Conservation (phyloP, 2,888 invertebrate genomes). For the Amphipyra berbera region DNA sequence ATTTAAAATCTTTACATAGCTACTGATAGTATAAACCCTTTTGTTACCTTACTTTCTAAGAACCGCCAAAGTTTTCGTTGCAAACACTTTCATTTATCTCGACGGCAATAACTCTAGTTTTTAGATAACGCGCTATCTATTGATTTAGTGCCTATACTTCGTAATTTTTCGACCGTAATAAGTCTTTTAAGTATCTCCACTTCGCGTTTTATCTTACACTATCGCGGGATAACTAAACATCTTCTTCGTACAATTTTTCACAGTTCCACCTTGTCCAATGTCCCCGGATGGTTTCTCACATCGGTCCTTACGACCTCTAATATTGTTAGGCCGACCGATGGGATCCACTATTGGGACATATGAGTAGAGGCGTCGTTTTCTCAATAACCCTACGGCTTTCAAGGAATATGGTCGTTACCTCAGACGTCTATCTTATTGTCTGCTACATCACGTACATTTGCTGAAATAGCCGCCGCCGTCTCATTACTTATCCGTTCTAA, state of each 20-base stretch:
- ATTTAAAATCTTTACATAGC: conserved; percentile 6
- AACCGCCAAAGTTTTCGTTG: conserved; percentile 37
- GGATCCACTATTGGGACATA: conserved; percentile 61
- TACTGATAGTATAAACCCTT: conserved; percentile 12
- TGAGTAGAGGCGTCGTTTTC: conserved; percentile 62
- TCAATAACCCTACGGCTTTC: conserved; percentile 60
- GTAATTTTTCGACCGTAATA: conserved; percentile 65
- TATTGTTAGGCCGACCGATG: conserved; percentile 63
- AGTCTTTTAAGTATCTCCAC: conserved; percentile 55
- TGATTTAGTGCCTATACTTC: conserved; percentile 62
- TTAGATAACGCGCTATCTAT: conserved; percentile 65
- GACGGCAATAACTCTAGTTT: conserved; percentile 62
- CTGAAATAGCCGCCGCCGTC: conserved; percentile 57
- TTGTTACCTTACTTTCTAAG: conserved; percentile 31
- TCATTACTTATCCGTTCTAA: conserved; percentile 63
- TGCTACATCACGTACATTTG: conserved; percentile 64
- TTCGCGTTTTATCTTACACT: conserved; percentile 42
- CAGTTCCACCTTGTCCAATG: conserved; percentile 33
- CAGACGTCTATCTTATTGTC: conserved; percentile 67
- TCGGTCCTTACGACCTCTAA: conserved; percentile 62
- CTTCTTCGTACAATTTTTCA: conserved; percentile 33
- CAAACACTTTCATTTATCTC: conserved; percentile 64
- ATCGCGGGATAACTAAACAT: conserved; percentile 25
- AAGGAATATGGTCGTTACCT: conserved; percentile 64
- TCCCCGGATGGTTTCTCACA: conserved; percentile 45